Conservation (phyloP, 2,113 vertebrate species). For the Scortum barcoo region DNA sequence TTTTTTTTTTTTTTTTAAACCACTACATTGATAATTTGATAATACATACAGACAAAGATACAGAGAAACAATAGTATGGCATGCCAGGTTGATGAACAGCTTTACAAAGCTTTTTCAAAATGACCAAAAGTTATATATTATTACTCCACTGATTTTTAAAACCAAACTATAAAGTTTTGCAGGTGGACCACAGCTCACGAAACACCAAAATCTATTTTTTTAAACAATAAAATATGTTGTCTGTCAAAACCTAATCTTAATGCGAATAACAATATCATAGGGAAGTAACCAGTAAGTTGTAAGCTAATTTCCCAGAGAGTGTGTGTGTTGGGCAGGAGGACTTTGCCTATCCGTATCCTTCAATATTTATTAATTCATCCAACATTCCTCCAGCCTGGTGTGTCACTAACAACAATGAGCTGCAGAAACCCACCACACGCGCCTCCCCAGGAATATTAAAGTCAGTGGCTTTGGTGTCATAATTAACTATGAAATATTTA, state of each 20-base stretch:
- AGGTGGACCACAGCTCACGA: not conserved
- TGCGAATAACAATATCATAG: not conserved
- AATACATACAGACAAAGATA: too few species aligned
- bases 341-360: slow-evolving; percentile 39
- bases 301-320: not conserved
- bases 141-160: not conserved
- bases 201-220: not conserved
- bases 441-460: slow-evolving; percentile 76
- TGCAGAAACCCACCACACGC: slow-evolving; percentile 38
- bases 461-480: slow-evolving; percentile 75
- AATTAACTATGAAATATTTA: slow-evolving; percentile 87
- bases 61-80: not conserved
- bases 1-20: not conserved
- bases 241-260: not conserved
- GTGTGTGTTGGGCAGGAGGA: not conserved
- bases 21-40: too few species aligned
- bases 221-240: not conserved
- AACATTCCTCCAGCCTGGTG: slow-evolving; percentile 48
- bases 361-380: slow-evolving; percentile 71
- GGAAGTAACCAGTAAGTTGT: not conserved
- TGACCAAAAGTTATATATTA: not conserved
- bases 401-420: slow-evolving; percentile 67
- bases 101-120: not conserved
- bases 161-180: not conserved
- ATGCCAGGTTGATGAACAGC: not conserved